phyloP scores from a whole-genome alignment of 2,888 invertebrate species.

The Eupelmus urozonus region DNA sequence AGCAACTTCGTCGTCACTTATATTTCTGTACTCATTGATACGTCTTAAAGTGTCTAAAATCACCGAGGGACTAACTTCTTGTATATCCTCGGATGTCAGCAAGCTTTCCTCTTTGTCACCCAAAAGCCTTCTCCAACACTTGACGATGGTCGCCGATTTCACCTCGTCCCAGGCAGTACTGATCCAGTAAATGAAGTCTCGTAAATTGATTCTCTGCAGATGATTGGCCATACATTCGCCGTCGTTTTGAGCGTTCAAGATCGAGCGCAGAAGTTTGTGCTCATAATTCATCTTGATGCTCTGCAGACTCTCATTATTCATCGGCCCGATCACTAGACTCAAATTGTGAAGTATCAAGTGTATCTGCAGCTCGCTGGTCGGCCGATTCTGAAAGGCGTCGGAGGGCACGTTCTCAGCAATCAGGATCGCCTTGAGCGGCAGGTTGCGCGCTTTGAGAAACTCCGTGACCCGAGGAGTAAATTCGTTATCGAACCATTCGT shows the following conservation, averaged over 20 bases:
- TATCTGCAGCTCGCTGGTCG: constrained; percentile 51
- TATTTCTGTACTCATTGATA: constrained; percentile 37
- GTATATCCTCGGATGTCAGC: background rate
- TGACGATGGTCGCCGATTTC: constrained; percentile 47
- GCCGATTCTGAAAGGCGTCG: constrained; percentile 52
- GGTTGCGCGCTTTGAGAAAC: constrained; percentile 29
- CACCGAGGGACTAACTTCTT: constrained; percentile 26
- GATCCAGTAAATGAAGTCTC: constrained; percentile 54
- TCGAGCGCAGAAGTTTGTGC: constrained; percentile 52
- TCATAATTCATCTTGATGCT: constrained; percentile 59
- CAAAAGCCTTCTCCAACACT: constrained; percentile 58
- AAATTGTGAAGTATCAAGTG: constrained; percentile 60
- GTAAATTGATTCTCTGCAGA: constrained; percentile 35
- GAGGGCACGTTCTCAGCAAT: constrained; percentile 52
- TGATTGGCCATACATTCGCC: constrained; percentile 35
- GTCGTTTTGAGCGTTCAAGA: constrained; percentile 54
- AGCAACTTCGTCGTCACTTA: constrained; percentile 40
- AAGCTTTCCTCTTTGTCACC: constrained; percentile 7
- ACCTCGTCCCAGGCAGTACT: constrained; percentile 58
- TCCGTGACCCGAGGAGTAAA: constrained; percentile 44
- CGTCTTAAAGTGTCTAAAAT: constrained; percentile 36
- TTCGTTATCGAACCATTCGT: constrained; percentile 54
- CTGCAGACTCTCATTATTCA: constrained; percentile 61
- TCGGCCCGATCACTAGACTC: constrained; percentile 57
- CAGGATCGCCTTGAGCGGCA: constrained; percentile 48